A percentile compares a stretch with the other conserved stretches of the same genome.
Conservation (phyloP, 2,888 invertebrate genomes). For the Epistrophe grossulariae region DNA sequence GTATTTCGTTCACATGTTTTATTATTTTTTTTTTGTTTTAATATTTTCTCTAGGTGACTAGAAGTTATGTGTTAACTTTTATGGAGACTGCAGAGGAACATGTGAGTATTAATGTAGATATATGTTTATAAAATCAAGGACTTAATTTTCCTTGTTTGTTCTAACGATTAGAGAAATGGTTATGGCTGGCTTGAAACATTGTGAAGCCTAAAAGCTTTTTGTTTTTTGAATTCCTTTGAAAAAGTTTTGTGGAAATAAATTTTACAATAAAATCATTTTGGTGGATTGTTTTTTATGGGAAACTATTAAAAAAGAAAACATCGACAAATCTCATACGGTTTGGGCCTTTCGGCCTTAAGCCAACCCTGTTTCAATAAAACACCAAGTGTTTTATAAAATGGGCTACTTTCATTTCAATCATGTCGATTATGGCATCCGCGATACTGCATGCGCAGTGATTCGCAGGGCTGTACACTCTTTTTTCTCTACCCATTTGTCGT, state of each 20-base stretch:
- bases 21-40: constrained; percentile 10
- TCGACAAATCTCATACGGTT: too few relatives aligned
- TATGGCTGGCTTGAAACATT: not conserved
- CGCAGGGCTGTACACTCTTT: too few relatives aligned
- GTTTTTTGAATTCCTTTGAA: not conserved
- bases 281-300: not conserved
- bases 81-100: constrained; percentile 12
- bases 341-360: too few relatives aligned
- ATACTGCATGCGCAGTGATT: too few relatives aligned
- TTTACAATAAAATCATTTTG: not conserved
- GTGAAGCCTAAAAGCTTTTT: not conserved
- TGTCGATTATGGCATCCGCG: too few relatives aligned
- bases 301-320: too few relatives aligned
- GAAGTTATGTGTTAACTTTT: constrained; percentile 14
- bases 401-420: too few relatives aligned
- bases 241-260: not conserved
- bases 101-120: not conserved
- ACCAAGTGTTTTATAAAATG: too few relatives aligned
- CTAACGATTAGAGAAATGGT: not conserved
- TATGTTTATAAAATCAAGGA: constrained; percentile 38
- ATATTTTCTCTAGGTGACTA: not conserved
- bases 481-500: too few relatives aligned
- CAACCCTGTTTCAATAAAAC: too few relatives aligned
- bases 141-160: not conserved
- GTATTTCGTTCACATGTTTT: constrained; percentile 42